A percentile compares a stretch with the other conserved stretches of the same genome.
Evolutionary conservation across 2,797 vertebrate genomes (phyloP).

Genomic region (Channallabes apus): DNA sequence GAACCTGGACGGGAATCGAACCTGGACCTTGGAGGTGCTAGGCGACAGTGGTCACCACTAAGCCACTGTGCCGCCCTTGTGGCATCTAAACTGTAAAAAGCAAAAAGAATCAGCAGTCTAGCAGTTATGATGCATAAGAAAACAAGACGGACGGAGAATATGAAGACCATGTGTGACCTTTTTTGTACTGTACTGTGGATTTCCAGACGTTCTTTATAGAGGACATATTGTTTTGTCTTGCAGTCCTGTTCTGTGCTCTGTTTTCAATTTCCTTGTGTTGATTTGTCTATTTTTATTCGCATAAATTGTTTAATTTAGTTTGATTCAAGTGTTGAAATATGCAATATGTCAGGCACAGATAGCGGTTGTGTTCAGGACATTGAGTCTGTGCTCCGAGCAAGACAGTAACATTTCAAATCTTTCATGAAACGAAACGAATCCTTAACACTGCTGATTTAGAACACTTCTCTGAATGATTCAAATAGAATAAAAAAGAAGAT

Average conservation of each 20-base stretch:
- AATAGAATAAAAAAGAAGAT: too few relatives aligned
- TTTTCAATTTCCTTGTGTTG: neutral
- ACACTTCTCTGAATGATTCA: neutral
- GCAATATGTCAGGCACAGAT: neutral
- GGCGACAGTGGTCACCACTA: too few relatives aligned
- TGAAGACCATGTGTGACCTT: neutral
- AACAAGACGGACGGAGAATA: neutral
- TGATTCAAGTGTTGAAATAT: neutral
- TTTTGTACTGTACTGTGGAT: neutral
- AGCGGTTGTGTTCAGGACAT: neutral
- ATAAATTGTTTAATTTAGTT: neutral
- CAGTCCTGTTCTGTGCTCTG: neutral
- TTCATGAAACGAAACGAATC: neutral
- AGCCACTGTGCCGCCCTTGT: neutral
- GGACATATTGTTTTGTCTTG: neutral
- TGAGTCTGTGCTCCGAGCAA: neutral
- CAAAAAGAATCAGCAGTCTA: neutral
- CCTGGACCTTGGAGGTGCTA: too few relatives aligned
- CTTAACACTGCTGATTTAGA: neutral
- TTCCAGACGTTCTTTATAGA: neutral
- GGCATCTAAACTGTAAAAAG: neutral
- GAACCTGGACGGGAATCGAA: too few relatives aligned
- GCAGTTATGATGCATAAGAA: neutral
- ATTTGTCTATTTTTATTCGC: neutral
- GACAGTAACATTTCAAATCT: neutral